Evolutionary conservation across 2,888 invertebrate species (phyloP).

Genomic region (Leucoma salicis): DNA sequence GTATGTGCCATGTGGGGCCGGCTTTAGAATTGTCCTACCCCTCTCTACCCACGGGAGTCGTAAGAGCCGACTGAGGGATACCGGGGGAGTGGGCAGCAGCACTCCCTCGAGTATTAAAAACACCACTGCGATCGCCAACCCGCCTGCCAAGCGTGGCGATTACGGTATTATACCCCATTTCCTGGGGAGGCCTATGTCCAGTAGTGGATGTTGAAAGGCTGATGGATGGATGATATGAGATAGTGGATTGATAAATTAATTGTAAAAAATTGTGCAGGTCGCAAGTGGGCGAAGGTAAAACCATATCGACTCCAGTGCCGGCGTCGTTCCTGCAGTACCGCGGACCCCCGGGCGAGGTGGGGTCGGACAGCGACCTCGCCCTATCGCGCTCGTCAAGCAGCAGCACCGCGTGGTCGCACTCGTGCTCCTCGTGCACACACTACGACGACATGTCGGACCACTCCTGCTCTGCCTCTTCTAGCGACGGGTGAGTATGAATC

Average conservation of each 20-base stretch:
- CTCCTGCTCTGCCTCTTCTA: conserved; percentile 61
- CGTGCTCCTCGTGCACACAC: conserved; percentile 78
- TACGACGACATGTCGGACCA: conserved; percentile 66
- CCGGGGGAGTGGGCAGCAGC: no score
- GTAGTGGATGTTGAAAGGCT: no score
- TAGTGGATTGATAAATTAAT: neutral
- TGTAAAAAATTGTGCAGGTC: conserved; percentile 15
- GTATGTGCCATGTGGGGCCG: no score
- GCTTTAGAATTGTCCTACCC: no score
- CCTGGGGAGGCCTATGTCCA: neutral
- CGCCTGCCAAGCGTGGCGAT: no score
- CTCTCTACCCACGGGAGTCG: no score
- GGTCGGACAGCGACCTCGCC: conserved; percentile 74
- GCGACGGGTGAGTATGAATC: conserved; percentile 64
- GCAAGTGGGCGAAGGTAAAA: conserved; percentile 44
- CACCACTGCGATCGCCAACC: no score
- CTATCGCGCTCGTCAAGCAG: conserved; percentile 70
- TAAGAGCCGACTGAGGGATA: no score
- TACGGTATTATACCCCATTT: no score
- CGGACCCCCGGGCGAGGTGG: conserved; percentile 73
- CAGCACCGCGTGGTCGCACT: conserved; percentile 71
- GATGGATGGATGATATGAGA: no score
- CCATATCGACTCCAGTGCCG: conserved; percentile 41
- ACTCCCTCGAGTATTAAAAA: no score
- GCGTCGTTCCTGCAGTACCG: conserved; percentile 74